These are phyloP conservation scores for Aphelenchoides bicaudatus DNA, from an alignment of 2,888 invertebrate genomes.

Conservation along the genomic window DNA sequence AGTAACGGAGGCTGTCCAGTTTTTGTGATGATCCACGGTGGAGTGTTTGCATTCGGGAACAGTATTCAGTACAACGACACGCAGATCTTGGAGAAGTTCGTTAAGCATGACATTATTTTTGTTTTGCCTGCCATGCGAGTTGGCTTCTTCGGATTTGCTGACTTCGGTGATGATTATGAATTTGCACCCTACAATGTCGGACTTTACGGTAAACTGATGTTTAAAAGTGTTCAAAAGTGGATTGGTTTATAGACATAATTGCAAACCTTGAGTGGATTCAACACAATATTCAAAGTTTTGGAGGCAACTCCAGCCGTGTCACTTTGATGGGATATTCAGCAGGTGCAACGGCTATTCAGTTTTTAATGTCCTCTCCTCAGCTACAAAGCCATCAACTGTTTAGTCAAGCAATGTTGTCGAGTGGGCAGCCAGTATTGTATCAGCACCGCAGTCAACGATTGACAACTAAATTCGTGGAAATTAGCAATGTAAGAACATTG, in stretches of 20 bases:
- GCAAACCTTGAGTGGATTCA: background rate
- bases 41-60: no score
- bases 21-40: no score
- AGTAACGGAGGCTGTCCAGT: no score
- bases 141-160: background rate
- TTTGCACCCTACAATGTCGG: background rate
- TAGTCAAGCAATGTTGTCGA: no score
- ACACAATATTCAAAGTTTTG: constrained; percentile 2
- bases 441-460: no score
- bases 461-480: no score
- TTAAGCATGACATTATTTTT: background rate
- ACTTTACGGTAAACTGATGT: constrained; percentile 10
- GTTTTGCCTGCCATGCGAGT: background rate
- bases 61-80: no score
- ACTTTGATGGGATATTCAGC: background rate
- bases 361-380: constrained; percentile 7
- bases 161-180: background rate
- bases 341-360: background rate
- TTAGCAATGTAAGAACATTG: no score
- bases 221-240: no score
- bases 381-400: no score
- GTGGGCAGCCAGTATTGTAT: no score
- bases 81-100: no score
- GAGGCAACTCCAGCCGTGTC: constrained; percentile 2
- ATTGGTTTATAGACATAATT: background rate